Base-by-base conservation (phyloP, 2,797 vertebrate genomes). In the Antennarius maculatus region DNA sequence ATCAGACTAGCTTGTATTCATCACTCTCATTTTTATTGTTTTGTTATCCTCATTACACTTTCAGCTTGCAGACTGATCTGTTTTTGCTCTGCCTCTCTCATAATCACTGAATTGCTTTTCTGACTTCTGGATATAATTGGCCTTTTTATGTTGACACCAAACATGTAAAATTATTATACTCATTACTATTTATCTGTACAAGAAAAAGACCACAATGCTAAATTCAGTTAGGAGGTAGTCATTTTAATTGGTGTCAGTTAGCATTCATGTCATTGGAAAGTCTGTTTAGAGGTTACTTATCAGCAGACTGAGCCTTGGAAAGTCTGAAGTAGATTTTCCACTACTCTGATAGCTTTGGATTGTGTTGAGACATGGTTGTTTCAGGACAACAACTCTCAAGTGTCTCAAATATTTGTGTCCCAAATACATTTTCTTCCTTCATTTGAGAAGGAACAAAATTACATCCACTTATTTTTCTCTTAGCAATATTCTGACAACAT, bases 281-380 rank as follows among this genome's bases (percentile, higher is more conserved):
- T 79, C 57, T 84, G 31, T 31, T 49, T n/a, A 56, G 46, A 58
- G 37, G 43, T 43, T 16, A 41, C 23, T 27, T 67, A 17, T 62
- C 54, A 54, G 29, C 46, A 74, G 56, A 55, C 61, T 48, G 27
- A 60, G 41, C n/a, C 54, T 71, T 71, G 65, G 66, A 69, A 51
- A 75, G 66, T 66, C 67, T 78, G 51, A 75, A 77, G 46, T 50
- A 31, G 58, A 67, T 56, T 80, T 80, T 78, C 54, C 71, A 62
- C 53, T 76, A 41, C 47, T 76, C 43, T 60, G 67, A 81, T 74
- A 69, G 54, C 52, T 55, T 50, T 2, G 2, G 56, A 66, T 39
- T 63, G 55, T 65, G 61, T 80, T 66, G 3, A 46, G 28, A 69
- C 39, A 66, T 47, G 54, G 72, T 71, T 64, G 9, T 6, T 31